Base-by-base conservation (phyloP, 1,140 invertebrate genomes). In the Lineus longissimus region DNA sequence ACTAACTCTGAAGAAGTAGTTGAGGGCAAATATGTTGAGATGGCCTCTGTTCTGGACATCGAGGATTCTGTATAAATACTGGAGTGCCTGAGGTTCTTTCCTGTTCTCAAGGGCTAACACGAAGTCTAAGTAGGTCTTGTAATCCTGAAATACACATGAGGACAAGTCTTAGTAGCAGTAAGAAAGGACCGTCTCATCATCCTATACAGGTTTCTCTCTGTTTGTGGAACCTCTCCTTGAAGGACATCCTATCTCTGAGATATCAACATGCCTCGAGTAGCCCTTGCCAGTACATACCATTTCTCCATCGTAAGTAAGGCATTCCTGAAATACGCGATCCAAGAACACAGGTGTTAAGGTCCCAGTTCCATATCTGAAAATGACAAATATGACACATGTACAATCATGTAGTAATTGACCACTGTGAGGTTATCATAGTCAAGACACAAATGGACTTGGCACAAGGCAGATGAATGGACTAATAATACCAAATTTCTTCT, bases 41-140 rank as follows among this genome's bases (percentile, higher is more conserved):
- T 92, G 94, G 45, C 93, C 93, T 75, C 88, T 86, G 55, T 89
- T 88, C 76, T 95, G 88, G 55, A 97, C 90, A 83, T 98, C 95
- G 13, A 98, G 82, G 65, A 98, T 92, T 51, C 90, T 84, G 77
- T 97, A 98, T 45, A 98, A 84, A 80, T 95, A 98, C 56, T 94
- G 90, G 23, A 97, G 80, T 0, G 93, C 89, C 72, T 95, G 92
- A 0, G 93, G 92, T 77, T 97, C 94, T 63, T 90, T 87, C 23
- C 92, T 86, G 83, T 98, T 95, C 79, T 97, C 94, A 65, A 97
- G 81, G 0, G 95, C 95, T 29, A 98, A 83, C 0, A 96, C 92
- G 82, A 98, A 92, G 77, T 98, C 94, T 22, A 98, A 80, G 81
- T 95, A 98, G 0, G 93, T 94, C 83, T 97, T 97, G 79, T 97